These are phyloP conservation scores for Cyanocitta stelleri DNA, from an alignment of 2,113 vertebrate genomes.

Conservation along the genomic window DNA sequence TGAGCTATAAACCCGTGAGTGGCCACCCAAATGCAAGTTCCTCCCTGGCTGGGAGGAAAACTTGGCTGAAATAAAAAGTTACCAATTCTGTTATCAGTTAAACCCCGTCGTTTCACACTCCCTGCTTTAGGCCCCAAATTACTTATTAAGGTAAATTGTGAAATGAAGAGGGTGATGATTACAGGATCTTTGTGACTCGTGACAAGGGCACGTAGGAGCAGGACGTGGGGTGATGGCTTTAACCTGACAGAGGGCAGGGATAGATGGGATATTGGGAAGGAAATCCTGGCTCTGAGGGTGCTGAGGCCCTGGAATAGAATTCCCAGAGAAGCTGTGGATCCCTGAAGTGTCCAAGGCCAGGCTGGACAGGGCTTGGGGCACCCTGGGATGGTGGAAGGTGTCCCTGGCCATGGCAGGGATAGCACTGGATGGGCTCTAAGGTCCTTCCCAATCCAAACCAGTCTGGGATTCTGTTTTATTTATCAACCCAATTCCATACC, in stretches of 20 bases:
- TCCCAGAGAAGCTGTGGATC: neutral
- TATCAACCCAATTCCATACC: neutral
- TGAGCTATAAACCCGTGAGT: rapidly evolving
- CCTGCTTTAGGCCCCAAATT: neutral
- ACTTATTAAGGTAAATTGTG: neutral
- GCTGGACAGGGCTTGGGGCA: neutral
- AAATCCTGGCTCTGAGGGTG: neutral
- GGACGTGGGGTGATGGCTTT: neutral
- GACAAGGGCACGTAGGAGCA: neutral
- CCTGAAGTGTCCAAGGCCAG: neutral
- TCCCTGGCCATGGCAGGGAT: neutral
- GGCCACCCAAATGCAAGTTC: rapidly evolving
- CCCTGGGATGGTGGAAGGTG: neutral
- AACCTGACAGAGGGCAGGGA: neutral
- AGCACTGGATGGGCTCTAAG: neutral
- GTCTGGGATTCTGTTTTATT: neutral
- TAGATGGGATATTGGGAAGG: neutral
- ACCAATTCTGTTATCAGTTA: neutral
- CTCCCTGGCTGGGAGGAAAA: neutral
- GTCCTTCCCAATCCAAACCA: neutral
- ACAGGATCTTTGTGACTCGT: rapidly evolving
- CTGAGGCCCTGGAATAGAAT: rapidly evolving
- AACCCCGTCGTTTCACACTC: neutral
- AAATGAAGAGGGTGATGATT: neutral
- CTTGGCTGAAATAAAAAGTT: neutral